Percentiles rank a stretch among this genome's conserved stretches.
These are phyloP conservation scores for Papilio dardanus DNA, from an alignment of 1,140 invertebrate genomes.

Conservation along the genomic window DNA sequence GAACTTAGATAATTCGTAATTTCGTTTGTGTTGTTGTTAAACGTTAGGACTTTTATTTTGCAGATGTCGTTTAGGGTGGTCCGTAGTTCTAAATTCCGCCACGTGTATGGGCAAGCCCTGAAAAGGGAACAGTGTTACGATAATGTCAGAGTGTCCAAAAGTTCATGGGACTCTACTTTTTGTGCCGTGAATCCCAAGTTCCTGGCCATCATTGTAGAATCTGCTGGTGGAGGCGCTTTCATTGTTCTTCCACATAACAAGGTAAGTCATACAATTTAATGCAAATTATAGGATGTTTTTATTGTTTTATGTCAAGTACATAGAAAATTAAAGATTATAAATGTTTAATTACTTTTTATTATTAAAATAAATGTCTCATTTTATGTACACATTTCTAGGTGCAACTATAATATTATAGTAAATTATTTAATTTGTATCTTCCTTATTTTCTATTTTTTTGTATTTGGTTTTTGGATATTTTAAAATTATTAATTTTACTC, in stretches of 20 bases:
- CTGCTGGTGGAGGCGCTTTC: slow-evolving; percentile 98
- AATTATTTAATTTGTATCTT: background rate
- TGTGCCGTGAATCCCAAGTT: slow-evolving; percentile 99
- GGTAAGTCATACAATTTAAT: slow-evolving; percentile 83
- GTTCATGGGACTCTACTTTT: slow-evolving; percentile 99
- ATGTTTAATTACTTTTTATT: background rate
- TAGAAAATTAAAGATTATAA: background rate
- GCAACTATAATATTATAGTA: background rate
- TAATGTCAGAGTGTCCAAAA: slow-evolving; percentile 98
- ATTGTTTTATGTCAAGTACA: background rate
- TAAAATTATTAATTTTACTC: no score
- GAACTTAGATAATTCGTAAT: slow-evolving; percentile 60
- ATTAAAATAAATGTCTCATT: background rate
- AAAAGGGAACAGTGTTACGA: slow-evolving; percentile 99
- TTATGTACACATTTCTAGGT: background rate
- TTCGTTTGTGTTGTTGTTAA: slow-evolving; percentile 64
- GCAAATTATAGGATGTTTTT: background rate
- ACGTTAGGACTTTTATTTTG: slow-evolving; percentile 66
- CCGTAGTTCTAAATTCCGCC: slow-evolving; percentile 98
- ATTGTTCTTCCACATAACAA: slow-evolving; percentile 98
- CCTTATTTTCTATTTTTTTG: background rate
- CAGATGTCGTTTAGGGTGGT: slow-evolving; percentile 98
- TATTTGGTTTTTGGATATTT: no score
- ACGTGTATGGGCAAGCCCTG: slow-evolving; percentile 98
- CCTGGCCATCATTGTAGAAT: slow-evolving; percentile 99